phyloP scores from a whole-genome alignment of 2,888 invertebrate species.

The Masnerella sp. region DNA sequence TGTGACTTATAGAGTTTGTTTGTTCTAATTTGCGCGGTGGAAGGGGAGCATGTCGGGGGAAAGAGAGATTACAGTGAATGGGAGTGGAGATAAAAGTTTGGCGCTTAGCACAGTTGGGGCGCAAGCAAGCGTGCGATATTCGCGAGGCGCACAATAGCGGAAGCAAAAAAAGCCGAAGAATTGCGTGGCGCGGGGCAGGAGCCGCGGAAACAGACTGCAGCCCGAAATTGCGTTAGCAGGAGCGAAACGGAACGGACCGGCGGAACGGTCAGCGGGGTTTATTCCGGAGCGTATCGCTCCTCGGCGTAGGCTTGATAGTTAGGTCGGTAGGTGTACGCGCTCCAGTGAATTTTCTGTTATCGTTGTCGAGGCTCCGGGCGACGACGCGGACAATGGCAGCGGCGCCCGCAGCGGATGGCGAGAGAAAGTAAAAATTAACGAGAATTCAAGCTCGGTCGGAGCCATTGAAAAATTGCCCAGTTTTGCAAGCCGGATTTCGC shows the following conservation, averaged over 20 bases:
- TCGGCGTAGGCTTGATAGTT: conserved; percentile 61
- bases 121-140: conserved; percentile 41
- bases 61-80: conserved; percentile 14
- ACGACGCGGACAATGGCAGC: conserved; percentile 67
- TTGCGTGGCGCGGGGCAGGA: conserved; percentile 14
- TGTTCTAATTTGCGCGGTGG: conserved; percentile 21
- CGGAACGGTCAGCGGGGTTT: conserved; percentile 65
- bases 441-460: conserved; percentile 76
- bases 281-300: conserved; percentile 75
- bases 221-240: conserved; percentile 70
- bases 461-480: conserved; percentile 76
- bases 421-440: conserved; percentile 77
- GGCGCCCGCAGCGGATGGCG: conserved; percentile 66
- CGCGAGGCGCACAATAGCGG: conserved; percentile 43
- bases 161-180: conserved; percentile 36
- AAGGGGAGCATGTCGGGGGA: neutral
- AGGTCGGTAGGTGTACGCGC: conserved; percentile 62
- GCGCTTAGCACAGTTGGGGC: conserved; percentile 32
- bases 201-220: conserved; percentile 46
- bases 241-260: conserved; percentile 39
- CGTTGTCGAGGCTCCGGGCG: conserved; percentile 72
- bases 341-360: conserved; percentile 76
- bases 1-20: conserved; percentile 16
- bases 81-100: conserved; percentile 38
- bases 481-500: conserved; percentile 68